Evolutionary conservation across 2,888 invertebrate genomes (phyloP), one percentile per base, ranked within the genome.

Genomic region (Xylophagus ater): DNA sequence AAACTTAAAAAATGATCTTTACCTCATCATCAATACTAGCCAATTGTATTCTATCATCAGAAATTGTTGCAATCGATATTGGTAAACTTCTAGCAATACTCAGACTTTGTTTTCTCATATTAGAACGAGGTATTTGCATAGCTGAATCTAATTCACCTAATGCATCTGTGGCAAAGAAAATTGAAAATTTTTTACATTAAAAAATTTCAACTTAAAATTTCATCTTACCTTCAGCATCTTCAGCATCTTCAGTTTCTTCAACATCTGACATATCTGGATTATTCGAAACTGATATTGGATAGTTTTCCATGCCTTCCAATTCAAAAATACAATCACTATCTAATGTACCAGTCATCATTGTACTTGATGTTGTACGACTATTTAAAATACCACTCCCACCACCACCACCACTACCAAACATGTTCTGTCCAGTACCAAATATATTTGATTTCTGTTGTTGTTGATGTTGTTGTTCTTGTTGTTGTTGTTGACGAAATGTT

Each of bases 271-370:
- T 62, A 41, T 52, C 49, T 37, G 51, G 48, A 17, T 28, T 31
- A 34, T 28, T 43, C 9, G 40, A 29, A 18, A 37, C 17, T 4
- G 43, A 41, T 13, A 40, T 21, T 9, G 38, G 36, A 30, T 40
- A 41, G 20, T 37, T 51, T 37, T 61, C 58, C 19, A 60, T 55
- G 38, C 78, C 85, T 59, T 88, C 88, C 51, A 88, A 67, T 51
- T 79, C 77, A 56, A 88, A 87, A 45, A 87, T 67, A 42, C 78
- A 79, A 61, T 84, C 83, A 9, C 76, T 71, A 51, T 81, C 81
- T 42, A 72, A 62, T 14, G 34, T 25, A 20, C 20, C 32, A n/a
- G 10, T n/a, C n/a, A n/a, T n/a, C n/a, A n/a, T n/a, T n/a, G n/a
- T n/a, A n/a, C n/a, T n/a, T n/a, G n/a, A n/a, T n/a, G n/a, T n/a